Evolutionary conservation across 2,888 invertebrate genomes (phyloP).

Genomic region (Tuta absoluta): DNA sequence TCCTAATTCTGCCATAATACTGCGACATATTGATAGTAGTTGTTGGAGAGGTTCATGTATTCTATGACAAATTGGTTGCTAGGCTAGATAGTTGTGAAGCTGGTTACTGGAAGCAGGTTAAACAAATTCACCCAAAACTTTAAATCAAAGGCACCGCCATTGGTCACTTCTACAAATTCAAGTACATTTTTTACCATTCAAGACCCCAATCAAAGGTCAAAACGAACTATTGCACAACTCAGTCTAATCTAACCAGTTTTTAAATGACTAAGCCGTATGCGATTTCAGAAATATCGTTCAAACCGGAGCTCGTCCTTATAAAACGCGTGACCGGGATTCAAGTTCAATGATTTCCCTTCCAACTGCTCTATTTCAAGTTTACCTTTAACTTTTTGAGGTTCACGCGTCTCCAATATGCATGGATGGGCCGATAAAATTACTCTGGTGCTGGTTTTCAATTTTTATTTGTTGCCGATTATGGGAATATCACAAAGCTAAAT

Average conservation of each 20-base stretch:
- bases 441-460: no score
- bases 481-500: no score
- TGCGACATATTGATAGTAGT: no score
- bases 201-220: conserved; percentile 6
- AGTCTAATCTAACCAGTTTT: not conserved
- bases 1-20: no score
- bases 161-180: not conserved
- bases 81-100: no score
- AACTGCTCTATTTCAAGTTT: not conserved
- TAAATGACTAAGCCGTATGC: not conserved
- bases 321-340: conserved; percentile 2
- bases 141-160: no score
- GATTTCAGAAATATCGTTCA: conserved; percentile 1
- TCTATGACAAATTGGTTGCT: no score
- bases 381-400: not conserved
- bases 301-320: conserved; percentile 2
- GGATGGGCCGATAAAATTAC: no score
- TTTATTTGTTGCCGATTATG: no score
- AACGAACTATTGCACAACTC: not conserved
- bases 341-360: conserved; percentile 8
- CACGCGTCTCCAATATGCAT: not conserved
- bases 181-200: not conserved
- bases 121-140: no score
- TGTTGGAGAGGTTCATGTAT: no score
- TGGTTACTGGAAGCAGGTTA: no score